Percentiles rank a stretch among this genome's conserved stretches.
Conservation (phyloP, 2,888 invertebrate genomes). For the Chloroclysta siterata region DNA sequence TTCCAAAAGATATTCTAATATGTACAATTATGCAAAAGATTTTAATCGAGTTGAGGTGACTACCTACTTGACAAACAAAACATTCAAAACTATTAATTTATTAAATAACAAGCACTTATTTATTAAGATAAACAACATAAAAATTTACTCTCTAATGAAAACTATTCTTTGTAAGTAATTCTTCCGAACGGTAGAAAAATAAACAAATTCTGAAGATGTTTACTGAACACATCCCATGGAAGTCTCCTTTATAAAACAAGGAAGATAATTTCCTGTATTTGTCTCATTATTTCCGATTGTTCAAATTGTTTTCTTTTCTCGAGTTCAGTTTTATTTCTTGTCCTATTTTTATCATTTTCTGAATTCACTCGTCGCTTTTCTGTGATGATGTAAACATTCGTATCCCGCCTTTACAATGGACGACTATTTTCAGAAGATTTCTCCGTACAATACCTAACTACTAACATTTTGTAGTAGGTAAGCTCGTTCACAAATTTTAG, state of each 20-base stretch:
- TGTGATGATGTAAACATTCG: conserved; percentile 19
- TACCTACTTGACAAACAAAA: no score
- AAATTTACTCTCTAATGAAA: conserved; percentile 9
- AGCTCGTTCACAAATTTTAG: no score
- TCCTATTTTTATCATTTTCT: conserved; percentile 10
- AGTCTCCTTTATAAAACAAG: conserved; percentile 25
- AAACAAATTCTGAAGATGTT: conserved; percentile 32
- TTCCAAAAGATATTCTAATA: background rate
- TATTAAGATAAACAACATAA: background rate
- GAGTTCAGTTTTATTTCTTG: conserved; percentile 8
- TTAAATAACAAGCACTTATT: background rate
- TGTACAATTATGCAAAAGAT: no score
- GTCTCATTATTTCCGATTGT: conserved; percentile 33
- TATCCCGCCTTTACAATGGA: conserved; percentile 2
- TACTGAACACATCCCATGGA: conserved; percentile 35
- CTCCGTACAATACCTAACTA: background rate
- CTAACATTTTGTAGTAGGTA: no score
- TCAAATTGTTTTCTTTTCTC: conserved; percentile 20
- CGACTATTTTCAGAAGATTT: background rate
- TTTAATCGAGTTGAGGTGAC: no score
- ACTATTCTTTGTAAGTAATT: conserved; percentile 22
- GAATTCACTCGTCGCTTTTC: conserved; percentile 2
- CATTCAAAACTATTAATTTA: background rate
- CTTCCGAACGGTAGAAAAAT: conserved; percentile 29
- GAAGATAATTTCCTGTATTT: conserved; percentile 42